Conservation (phyloP, 2,113 vertebrate species). For the Equus quagga region DNA sequence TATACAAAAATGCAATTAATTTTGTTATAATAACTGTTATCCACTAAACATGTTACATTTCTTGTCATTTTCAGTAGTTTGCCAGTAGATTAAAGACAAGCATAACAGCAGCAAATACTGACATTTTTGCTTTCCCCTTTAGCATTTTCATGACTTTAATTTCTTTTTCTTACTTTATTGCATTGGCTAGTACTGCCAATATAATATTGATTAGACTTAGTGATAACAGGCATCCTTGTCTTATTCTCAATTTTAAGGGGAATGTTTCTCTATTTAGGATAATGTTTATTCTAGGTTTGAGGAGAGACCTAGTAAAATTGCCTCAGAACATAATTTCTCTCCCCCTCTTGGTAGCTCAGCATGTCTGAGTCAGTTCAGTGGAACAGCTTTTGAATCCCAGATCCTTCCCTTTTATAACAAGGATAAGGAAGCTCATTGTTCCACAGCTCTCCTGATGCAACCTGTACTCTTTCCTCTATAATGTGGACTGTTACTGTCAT, state of each 20-base stretch:
- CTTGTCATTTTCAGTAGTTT: neutral
- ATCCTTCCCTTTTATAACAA: accelerated
- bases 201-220: neutral
- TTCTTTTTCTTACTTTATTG: neutral
- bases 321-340: neutral
- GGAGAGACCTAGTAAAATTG: neutral
- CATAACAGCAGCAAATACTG: neutral
- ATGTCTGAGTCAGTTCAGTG: neutral
- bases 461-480: neutral
- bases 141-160: neutral
- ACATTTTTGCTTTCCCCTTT: neutral
- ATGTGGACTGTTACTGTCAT: accelerated
- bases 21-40: neutral
- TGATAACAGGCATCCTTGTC: neutral
- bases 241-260: neutral
- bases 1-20: neutral
- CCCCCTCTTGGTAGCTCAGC: neutral
- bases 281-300: neutral
- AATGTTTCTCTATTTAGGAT: neutral
- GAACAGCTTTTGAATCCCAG: neutral
- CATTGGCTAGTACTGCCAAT: neutral
- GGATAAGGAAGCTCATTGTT: neutral
- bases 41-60: neutral
- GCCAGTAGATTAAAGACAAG: neutral
- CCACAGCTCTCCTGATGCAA: accelerated